phyloP scores from a whole-genome alignment of 1,140 invertebrate genomes.

The Cydia amplana region DNA sequence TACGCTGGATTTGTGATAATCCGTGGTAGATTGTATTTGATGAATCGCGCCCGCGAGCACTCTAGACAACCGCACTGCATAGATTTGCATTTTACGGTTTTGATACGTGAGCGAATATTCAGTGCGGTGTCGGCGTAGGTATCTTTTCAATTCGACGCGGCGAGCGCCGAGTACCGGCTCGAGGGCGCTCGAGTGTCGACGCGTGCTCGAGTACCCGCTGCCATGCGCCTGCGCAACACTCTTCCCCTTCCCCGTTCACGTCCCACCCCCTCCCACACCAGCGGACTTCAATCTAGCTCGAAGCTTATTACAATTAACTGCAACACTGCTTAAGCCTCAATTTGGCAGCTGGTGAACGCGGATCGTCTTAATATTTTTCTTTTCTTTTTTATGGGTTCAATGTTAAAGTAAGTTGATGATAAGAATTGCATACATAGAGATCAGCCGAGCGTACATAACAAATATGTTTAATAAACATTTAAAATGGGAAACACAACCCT shows the following conservation, averaged over 20 bases:
- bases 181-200: slow-evolving; percentile 69
- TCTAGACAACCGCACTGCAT: slow-evolving; percentile 76
- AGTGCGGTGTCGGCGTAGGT: slow-evolving; percentile 74
- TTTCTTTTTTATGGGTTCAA: background rate
- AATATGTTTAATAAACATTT: no score
- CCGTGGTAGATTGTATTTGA: slow-evolving; percentile 74
- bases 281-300: slow-evolving; percentile 45
- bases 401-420: background rate
- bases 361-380: background rate
- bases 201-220: slow-evolving; percentile 71
- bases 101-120: slow-evolving; percentile 79
- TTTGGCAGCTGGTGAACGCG: slow-evolving; percentile 54
- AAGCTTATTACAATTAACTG: slow-evolving; percentile 75
- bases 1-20: slow-evolving; percentile 61
- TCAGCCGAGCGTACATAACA: no score
- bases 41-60: slow-evolving; percentile 68
- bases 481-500: no score
- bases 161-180: slow-evolving; percentile 66
- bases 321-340: slow-evolving; percentile 65
- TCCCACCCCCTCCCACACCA: slow-evolving; percentile 35
- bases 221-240: slow-evolving; percentile 70
- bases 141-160: slow-evolving; percentile 78
- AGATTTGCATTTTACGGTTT: slow-evolving; percentile 79
- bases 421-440: no score
- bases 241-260: slow-evolving; percentile 35